Evolutionary conservation across 2,113 vertebrate species (phyloP), one percentile per base, ranked within the genome.

Genomic region (Odobenus rosmarus): DNA sequence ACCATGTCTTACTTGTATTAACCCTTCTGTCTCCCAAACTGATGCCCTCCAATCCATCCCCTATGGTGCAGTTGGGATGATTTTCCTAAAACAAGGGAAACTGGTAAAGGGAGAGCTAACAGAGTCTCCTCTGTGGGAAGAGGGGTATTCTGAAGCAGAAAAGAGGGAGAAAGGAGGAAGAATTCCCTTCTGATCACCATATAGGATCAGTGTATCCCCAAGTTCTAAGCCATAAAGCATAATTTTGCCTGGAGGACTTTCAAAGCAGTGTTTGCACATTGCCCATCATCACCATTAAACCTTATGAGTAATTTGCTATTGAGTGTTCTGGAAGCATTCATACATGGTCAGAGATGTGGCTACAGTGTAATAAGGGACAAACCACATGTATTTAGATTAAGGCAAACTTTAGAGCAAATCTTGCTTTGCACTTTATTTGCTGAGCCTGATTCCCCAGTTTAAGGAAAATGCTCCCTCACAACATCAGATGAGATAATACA

Each of bases 241-340:
- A 69, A 82, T 61, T 92, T 95, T 84, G 31, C 36, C 46, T 51
- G 42, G 71, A 93, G 92, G 83, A 51, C 42, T 8, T 94, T 80
- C 42, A 55, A 89, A 85, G 71, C 11, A 33, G 12, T 67, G 28
- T 74, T n/a, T 49, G 10, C 9, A 76, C 28, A n/a, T 49, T 23
- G 13, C 19, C 67, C 36, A 23, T 67, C n/a, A 64, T 69, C 57
- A 26, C 24, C 82, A 33, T 57, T 82, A 93, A 83, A 51, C 28
- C 24, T 92, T 39, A n/a, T 74, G 71, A 80, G 31, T 82, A 86
- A 77, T 62, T 90, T 86, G 36, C 72, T 90, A 26, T 18, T 55
- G 42, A 76, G 31, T 18, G 3, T 62, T 86, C 5, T 51, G 51
- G 77, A 42, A 72, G 19, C 11, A 39, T n/a, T 82, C 14, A 4